Conservation (phyloP, 1,140 invertebrate species). For the Harlomillsia oculata region DNA sequence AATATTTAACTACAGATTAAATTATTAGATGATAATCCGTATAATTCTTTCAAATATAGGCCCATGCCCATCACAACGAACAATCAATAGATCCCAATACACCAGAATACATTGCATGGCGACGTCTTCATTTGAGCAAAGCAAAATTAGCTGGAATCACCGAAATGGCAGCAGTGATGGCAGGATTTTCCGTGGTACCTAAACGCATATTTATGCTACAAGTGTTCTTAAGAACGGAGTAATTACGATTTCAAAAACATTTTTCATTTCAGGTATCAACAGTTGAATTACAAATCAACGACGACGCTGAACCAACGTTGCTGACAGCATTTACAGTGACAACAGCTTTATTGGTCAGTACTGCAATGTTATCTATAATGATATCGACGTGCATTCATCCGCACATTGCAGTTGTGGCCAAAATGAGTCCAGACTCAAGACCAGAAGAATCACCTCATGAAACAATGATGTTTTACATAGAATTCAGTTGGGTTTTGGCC, state of each 20-base stretch:
- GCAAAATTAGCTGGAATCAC: conserved; percentile 32
- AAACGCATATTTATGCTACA: neutral
- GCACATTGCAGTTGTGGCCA: conserved; percentile 29
- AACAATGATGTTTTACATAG: conserved; percentile 28
- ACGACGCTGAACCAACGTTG: conserved; percentile 32
- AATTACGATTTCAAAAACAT: neutral
- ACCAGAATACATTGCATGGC: conserved; percentile 31
- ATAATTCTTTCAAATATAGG: too few relatives aligned
- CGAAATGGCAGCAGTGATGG: conserved; percentile 31
- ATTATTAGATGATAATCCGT: neutral
- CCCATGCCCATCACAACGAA: too few relatives aligned
- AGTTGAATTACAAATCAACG: conserved; percentile 35
- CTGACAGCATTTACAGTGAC: conserved; percentile 32
- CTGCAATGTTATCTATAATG: conserved; percentile 34
- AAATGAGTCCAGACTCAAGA: conserved; percentile 19
- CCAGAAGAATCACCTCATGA: conserved; percentile 26
- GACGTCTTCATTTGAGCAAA: conserved; percentile 32
- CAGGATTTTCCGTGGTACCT: conserved; percentile 33
- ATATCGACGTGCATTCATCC: conserved; percentile 34
- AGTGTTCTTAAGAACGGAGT: neutral
- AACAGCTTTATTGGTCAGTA: conserved; percentile 29
- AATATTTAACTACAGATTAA: neutral
- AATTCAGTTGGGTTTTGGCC: conserved; percentile 31
- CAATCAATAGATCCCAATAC: conserved; percentile 20
- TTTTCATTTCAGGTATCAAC: conserved; percentile 27